phyloP scores from a whole-genome alignment of 2,113 vertebrate species.

The Gallinago paraguaiae region DNA sequence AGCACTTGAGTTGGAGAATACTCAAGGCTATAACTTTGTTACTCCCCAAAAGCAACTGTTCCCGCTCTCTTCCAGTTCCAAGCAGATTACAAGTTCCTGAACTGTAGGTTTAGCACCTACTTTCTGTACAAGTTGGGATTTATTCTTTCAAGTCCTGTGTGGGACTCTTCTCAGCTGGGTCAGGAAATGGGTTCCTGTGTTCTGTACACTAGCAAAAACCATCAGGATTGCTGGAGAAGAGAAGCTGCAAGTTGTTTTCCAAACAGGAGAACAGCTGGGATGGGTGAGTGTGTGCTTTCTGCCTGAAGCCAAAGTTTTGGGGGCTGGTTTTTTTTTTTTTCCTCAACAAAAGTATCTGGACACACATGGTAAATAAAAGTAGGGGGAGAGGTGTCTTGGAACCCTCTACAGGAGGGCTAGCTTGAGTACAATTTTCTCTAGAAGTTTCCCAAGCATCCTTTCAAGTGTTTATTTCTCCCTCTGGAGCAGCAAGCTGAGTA shows the following conservation, averaged over 20 bases:
- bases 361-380: neutral
- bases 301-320: neutral
- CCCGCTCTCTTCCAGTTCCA: fast-evolving
- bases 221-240: too few relatives aligned
- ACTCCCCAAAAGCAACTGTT: neutral
- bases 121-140: neutral
- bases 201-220: neutral
- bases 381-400: too few relatives aligned
- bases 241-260: fast-evolving
- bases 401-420: neutral
- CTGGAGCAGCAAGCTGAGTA: too few relatives aligned
- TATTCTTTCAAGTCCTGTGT: neutral
- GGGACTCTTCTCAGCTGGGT: neutral
- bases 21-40: neutral
- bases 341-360: neutral
- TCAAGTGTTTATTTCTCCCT: fast-evolving
- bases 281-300: fast-evolving
- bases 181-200: neutral
- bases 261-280: neutral
- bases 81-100: neutral
- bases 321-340: neutral
- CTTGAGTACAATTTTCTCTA: neutral
- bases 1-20: neutral
- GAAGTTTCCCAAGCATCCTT: neutral
- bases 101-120: fast-evolving